Conservation (phyloP, 2,888 invertebrate genomes). For the Acrobasis suavella region DNA sequence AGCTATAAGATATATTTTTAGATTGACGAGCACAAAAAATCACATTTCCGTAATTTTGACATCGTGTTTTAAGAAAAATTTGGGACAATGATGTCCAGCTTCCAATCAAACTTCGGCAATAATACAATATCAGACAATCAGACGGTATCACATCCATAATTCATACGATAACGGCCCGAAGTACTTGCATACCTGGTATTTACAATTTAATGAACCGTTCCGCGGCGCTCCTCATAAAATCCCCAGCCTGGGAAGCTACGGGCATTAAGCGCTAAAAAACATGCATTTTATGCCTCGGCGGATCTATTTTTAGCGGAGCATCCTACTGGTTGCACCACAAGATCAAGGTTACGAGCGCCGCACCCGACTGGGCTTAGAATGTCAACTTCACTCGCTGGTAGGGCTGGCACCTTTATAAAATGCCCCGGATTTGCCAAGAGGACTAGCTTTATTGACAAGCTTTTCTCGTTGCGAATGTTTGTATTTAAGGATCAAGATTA, state of each 20-base stretch:
- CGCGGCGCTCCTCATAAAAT: conserved; percentile 58
- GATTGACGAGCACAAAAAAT: too few relatives aligned
- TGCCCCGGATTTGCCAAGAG: too few relatives aligned
- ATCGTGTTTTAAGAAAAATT: too few relatives aligned
- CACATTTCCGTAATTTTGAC: too few relatives aligned
- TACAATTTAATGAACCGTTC: conserved; percentile 64
- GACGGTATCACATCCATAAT: conserved; percentile 33
- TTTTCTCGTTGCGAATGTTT: too few relatives aligned
- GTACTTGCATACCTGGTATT: conserved; percentile 47
- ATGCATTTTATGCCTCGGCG: conserved; percentile 65
- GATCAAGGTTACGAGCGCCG: conserved; percentile 72
- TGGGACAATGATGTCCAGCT: background rate
- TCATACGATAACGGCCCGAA: conserved; percentile 47
- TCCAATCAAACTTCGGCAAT: conserved; percentile 20
- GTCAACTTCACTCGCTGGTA: conserved; percentile 56
- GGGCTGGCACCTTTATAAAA: conserved; percentile 34
- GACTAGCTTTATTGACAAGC: too few relatives aligned
- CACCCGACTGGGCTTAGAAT: conserved; percentile 55
- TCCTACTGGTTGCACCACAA: conserved; percentile 75
- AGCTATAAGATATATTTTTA: too few relatives aligned
- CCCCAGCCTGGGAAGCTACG: conserved; percentile 65
- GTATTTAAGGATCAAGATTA: too few relatives aligned
- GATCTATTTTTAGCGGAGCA: conserved; percentile 74
- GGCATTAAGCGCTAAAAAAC: conserved; percentile 64
- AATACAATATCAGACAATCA: conserved; percentile 23